Evolutionary conservation across 2,888 invertebrate genomes (phyloP).

Genomic region (Gisinianus flammeolus): DNA sequence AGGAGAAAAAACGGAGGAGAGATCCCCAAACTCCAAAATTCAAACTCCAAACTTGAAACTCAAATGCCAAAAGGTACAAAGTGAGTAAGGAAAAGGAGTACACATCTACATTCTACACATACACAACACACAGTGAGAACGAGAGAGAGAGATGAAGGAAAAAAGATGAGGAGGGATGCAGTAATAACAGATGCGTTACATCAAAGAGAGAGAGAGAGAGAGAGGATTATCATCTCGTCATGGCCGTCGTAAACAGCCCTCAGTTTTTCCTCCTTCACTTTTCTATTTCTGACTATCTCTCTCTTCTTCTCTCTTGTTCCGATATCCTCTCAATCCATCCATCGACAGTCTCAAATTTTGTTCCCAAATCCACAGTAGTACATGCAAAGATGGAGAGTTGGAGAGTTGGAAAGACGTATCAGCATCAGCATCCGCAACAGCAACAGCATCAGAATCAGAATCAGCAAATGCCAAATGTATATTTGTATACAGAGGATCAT

Average conservation of each 20-base stretch:
- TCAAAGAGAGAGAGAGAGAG: too few species aligned
- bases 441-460: too few species aligned
- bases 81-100: neutral
- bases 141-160: constrained; percentile 6
- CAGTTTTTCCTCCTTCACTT: constrained; percentile 16
- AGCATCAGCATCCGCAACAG: too few species aligned
- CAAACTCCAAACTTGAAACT: neutral
- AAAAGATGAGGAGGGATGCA: constrained; percentile 11
- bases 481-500: too few species aligned
- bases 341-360: constrained; percentile 23
- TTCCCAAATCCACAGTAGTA: neutral
- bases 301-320: neutral
- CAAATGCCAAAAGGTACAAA: neutral
- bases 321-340: constrained; percentile 34
- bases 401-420: too few species aligned
- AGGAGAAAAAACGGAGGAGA: too few species aligned
- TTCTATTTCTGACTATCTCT: constrained; percentile 21
- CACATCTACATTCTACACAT: neutral
- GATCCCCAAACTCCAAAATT: neutral
- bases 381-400: too few species aligned
- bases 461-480: too few species aligned
- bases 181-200: constrained; percentile 48
- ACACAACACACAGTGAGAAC: neutral
- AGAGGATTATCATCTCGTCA: constrained; percentile 46
- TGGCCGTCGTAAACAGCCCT: constrained; percentile 39